Evolutionary conservation across 2,113 vertebrate species (phyloP).

Genomic region (Trogon surrucura): DNA sequence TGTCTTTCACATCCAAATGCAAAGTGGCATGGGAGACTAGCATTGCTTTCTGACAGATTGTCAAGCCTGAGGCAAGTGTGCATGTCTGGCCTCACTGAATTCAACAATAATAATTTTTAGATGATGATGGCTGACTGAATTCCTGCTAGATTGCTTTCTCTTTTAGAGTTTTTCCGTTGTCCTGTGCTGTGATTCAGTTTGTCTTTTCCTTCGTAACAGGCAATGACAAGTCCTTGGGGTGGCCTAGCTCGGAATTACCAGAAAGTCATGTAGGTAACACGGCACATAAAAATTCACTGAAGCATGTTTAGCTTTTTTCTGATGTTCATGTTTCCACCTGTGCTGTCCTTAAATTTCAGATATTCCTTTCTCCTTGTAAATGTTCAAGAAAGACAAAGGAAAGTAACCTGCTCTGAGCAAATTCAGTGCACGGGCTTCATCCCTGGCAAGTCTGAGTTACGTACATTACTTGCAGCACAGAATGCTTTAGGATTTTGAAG

Average conservation of each 20-base stretch:
- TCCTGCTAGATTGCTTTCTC: neutral
- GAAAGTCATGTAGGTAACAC: neutral
- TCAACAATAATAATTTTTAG: conserved; percentile 26
- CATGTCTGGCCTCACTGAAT: conserved; percentile 15
- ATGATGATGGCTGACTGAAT: conserved; percentile 20
- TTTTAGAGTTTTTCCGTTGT: neutral
- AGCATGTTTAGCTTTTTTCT: neutral
- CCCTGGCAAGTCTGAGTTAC: neutral
- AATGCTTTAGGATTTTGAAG: neutral
- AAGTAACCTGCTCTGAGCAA: neutral
- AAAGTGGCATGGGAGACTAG: neutral
- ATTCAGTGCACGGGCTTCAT: neutral
- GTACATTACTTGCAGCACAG: neutral
- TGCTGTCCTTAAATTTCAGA: neutral
- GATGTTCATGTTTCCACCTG: neutral
- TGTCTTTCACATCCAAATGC: conserved; percentile 44
- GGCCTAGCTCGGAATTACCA: conserved; percentile 14
- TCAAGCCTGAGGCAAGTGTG: conserved; percentile 25
- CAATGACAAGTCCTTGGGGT: conserved; percentile 44
- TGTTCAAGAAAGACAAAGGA: neutral
- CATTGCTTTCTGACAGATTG: conserved; percentile 58
- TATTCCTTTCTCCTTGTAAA: neutral
- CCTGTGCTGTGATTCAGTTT: conserved; percentile 12
- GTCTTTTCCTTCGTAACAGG: conserved; percentile 20
- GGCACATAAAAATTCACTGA: neutral